These are phyloP conservation scores for Cephus cinctus DNA, from an alignment of 1,140 invertebrate species.

Conservation along the genomic window DNA sequence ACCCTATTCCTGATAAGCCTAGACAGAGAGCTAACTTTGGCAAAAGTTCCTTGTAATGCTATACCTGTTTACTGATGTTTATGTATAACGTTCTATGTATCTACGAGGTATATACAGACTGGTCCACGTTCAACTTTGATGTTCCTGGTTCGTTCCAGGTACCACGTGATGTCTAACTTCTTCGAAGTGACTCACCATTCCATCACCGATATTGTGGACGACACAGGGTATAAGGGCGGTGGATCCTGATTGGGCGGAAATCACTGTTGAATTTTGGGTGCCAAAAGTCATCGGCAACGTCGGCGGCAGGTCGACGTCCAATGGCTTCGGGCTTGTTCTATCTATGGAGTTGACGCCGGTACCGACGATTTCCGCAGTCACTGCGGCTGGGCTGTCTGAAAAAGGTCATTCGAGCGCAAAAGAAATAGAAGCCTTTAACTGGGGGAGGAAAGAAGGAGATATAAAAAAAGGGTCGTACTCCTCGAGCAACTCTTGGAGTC, in stretches of 20 bases:
- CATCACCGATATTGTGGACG: slow-evolving; percentile 80
- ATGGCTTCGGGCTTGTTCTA: slow-evolving; percentile 32
- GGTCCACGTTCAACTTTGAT: too few species aligned
- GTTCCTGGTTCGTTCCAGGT: too few species aligned
- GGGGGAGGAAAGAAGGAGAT: background rate
- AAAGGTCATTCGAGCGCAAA: slow-evolving; percentile 1
- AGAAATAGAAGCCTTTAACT: background rate
- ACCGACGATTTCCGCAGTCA: slow-evolving; percentile 42
- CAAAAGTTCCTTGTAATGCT: too few species aligned
- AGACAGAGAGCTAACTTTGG: too few species aligned
- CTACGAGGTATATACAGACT: too few species aligned
- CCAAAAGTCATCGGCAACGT: slow-evolving; percentile 67
- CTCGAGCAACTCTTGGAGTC: too few species aligned
- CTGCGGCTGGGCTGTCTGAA: slow-evolving; percentile 33
- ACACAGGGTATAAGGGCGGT: slow-evolving; percentile 79
- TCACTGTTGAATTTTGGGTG: slow-evolving; percentile 77
- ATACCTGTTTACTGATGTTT: too few species aligned
- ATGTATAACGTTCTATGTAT: too few species aligned
- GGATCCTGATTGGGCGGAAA: slow-evolving; percentile 79
- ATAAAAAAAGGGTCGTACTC: background rate
- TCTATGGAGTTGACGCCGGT: slow-evolving; percentile 46
- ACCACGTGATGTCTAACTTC: too few species aligned
- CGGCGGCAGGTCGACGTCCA: slow-evolving; percentile 46
- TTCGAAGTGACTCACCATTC: slow-evolving; percentile 73
- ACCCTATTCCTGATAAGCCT: too few species aligned